Evolutionary conservation across 2,888 invertebrate genomes (phyloP).

Genomic region (Pristionchus maxplancki): DNA sequence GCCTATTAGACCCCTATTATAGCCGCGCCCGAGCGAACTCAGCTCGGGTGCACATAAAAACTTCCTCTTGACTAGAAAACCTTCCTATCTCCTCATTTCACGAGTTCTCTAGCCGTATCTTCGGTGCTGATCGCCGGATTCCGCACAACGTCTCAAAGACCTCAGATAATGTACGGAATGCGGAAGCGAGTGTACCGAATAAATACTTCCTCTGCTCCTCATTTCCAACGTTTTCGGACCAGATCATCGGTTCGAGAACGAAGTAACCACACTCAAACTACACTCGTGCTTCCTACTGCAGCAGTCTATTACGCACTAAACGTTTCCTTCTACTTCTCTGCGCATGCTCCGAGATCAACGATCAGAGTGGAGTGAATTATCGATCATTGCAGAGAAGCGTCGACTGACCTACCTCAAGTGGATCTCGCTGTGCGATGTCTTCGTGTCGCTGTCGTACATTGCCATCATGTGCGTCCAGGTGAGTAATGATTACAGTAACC

Average conservation of each 20-base stretch:
- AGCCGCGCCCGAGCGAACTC: neutral
- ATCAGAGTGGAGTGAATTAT: neutral
- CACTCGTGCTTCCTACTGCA: conserved; percentile 2
- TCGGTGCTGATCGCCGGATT: too few relatives aligned
- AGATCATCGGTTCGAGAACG: neutral
- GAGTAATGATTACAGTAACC: neutral
- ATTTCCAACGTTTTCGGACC: neutral
- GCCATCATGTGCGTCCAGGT: conserved; percentile 72
- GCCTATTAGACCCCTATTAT: neutral
- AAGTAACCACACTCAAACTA: neutral
- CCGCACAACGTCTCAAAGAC: too few relatives aligned
- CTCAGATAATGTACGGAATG: too few relatives aligned
- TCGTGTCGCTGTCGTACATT: conserved; percentile 72
- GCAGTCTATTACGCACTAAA: neutral
- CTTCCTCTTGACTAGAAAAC: too few relatives aligned
- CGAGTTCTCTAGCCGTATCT: too few relatives aligned
- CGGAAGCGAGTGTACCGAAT: too few relatives aligned
- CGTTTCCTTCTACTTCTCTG: neutral
- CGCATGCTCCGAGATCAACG: neutral
- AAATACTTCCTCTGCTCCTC: too few relatives aligned
- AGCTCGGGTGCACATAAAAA: neutral
- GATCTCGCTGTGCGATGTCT: conserved; percentile 72
- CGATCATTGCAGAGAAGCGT: conserved; percentile 58
- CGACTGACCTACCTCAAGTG: conserved; percentile 72
- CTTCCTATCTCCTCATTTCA: neutral